These are phyloP conservation scores for Oasisia sp. DNA, from an alignment of 2,888 invertebrate species.

Conservation along the genomic window DNA sequence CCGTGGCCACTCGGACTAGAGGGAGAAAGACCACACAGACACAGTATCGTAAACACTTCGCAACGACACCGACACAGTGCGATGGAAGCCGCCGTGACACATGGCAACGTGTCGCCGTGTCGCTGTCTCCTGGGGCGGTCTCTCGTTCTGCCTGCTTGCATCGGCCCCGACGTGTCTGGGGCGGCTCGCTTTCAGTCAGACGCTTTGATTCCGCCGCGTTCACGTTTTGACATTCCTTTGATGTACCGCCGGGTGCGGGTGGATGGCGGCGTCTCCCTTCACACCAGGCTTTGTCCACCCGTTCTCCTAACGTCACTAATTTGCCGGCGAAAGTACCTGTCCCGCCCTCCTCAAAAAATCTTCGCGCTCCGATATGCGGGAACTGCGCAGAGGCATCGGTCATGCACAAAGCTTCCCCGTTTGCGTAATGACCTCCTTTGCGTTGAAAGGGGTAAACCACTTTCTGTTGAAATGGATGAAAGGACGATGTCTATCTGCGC, in stretches of 20 bases:
- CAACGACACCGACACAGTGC: background rate
- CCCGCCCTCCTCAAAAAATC: conserved; percentile 9
- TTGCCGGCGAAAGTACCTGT: background rate
- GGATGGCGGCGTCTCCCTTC: background rate
- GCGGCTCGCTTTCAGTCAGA: background rate
- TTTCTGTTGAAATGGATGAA: background rate
- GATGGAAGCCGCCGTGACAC: background rate
- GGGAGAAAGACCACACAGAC: no score
- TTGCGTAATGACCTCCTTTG: conserved; percentile 5
- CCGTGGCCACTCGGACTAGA: no score
- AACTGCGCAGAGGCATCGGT: background rate
- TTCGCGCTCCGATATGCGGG: background rate
- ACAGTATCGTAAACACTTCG: background rate
- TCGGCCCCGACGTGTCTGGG: background rate
- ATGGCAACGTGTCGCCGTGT: background rate
- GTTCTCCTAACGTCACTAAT: background rate
- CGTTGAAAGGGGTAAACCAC: background rate
- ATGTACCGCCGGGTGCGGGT: background rate
- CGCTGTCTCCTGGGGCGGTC: background rate
- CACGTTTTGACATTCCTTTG: background rate
- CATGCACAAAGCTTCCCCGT: background rate
- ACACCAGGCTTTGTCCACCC: background rate
- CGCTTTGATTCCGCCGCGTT: background rate
- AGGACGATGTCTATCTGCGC: background rate
- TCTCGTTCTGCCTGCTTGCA: background rate